Evolutionary conservation across 2,797 vertebrate genomes (phyloP), one percentile per base, ranked within the genome.

Genomic region (Sebastes glaucus): DNA sequence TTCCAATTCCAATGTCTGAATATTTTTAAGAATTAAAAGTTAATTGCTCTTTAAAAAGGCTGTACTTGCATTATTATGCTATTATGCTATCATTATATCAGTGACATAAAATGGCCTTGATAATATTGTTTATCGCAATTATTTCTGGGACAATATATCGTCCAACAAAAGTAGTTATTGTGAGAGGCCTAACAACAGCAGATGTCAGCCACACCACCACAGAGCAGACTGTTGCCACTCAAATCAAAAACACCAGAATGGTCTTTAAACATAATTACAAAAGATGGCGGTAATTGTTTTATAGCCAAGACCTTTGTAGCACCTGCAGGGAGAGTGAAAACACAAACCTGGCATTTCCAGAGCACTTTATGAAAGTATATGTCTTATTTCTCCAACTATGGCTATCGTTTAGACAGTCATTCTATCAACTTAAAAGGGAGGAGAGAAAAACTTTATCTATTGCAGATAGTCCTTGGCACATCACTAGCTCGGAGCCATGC

Each of bases 401-500:
- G 32, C 20, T 57, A n/a, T 22, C n/a, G 23, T 5, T 53, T 7
- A 16, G 60, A 49, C n/a, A 64, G 49, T 32, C n/a, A 1, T 18
- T 28, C 10, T 23, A 55, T 22, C 2, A 59, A 57, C 2, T 64
- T 64, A 10, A 75, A 46, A 60, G 3, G 13, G 53, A 42, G 4
- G 3, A 8, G 20, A 25, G 2, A 61, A 66, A 10, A 4, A 20
- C 13, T 25, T 10, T 1, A 11, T 73, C 32, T 4, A 20, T 7
- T 74, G 25, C 4, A 10, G 25, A 73, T 14, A 20, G 30, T 72
- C 11, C 10, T 53, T 16, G 30, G 80, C 60, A 27, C 72, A 52
- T 62, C 77, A 18, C 13, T 6, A 1, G 56, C 83, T 78, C 42
- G 49, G 59, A 81, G 71, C 56, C n/a, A 46, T 53, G 38, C 18